These are phyloP conservation scores for Bombus breviceps DNA, from an alignment of 1,140 invertebrate genomes.

Conservation along the genomic window DNA sequence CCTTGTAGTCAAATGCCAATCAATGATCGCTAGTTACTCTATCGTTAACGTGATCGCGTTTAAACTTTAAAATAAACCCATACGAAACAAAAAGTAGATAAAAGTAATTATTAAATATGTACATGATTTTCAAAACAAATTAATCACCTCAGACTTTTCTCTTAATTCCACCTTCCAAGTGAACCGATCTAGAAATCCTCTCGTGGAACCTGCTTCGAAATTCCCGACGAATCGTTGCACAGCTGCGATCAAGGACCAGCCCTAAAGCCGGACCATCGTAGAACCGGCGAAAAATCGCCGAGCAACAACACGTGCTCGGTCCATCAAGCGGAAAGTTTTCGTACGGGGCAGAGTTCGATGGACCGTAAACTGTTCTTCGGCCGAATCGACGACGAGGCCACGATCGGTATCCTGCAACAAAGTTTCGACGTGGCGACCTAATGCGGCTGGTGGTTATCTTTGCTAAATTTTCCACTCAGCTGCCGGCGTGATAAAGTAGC, in stretches of 20 bases:
- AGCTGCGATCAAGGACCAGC: conserved; percentile 3
- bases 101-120: too few relatives aligned
- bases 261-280: background rate
- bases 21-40: too few relatives aligned
- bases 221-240: background rate
- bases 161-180: background rate
- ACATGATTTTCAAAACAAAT: background rate
- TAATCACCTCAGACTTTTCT: background rate
- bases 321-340: background rate
- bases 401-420: background rate
- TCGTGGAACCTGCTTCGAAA: background rate
- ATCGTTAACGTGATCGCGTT: too few relatives aligned
- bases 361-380: conserved; percentile 17
- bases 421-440: conserved; percentile 32
- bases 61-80: too few relatives aligned
- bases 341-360: background rate
- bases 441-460: conserved; percentile 51
- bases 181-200: background rate
- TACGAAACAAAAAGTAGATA: too few relatives aligned
- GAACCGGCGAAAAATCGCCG: background rate
- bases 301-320: background rate
- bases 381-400: background rate
- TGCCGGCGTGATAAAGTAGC: conserved; percentile 61
- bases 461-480: conserved; percentile 67
- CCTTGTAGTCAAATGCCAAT: too few relatives aligned